Percentiles rank a stretch among this genome's conserved stretches.
These are phyloP conservation scores for Gadopsis bispinosus DNA, from an alignment of 2,797 vertebrate genomes.

Conservation along the genomic window DNA sequence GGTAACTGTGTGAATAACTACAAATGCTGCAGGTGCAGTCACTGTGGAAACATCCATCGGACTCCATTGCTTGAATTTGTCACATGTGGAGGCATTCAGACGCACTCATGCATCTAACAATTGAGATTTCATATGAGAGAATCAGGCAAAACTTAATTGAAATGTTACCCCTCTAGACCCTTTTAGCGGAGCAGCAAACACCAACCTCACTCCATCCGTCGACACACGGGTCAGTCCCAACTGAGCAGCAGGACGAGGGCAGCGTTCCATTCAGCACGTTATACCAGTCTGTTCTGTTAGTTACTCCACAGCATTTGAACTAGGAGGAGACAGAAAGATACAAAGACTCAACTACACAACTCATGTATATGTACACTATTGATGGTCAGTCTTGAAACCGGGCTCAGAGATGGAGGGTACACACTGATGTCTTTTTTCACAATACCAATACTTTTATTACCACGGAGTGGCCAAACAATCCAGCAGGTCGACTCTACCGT, in stretches of 20 bases:
- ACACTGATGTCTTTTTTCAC: not conserved
- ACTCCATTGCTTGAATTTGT: not conserved
- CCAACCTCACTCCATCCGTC: conserved; percentile 84
- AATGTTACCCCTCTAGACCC: not conserved
- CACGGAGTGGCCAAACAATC: not conserved
- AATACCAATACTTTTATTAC: not conserved
- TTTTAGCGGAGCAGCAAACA: not conserved
- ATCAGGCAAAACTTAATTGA: not conserved
- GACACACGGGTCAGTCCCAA: conserved; percentile 50
- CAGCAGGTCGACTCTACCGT: not conserved
- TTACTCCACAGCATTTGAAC: conserved; percentile 88
- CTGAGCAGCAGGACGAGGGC: conserved; percentile 82
- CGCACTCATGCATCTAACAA: conserved; percentile 3
- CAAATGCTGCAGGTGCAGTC: no score
- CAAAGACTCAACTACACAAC: not conserved
- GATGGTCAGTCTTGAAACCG: not conserved
- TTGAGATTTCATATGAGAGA: not conserved
- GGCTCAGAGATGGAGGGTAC: not conserved
- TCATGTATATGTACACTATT: not conserved
- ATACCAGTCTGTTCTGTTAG: conserved; percentile 84
- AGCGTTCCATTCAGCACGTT: conserved; percentile 72
- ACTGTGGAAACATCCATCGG: no score
- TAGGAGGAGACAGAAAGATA: conserved; percentile 41
- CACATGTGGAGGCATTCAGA: not conserved
- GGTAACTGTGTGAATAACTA: not conserved